Evolutionary conservation across 2,888 invertebrate species (phyloP), one percentile per base, ranked within the genome.

Genomic region (Sesia apiformis): DNA sequence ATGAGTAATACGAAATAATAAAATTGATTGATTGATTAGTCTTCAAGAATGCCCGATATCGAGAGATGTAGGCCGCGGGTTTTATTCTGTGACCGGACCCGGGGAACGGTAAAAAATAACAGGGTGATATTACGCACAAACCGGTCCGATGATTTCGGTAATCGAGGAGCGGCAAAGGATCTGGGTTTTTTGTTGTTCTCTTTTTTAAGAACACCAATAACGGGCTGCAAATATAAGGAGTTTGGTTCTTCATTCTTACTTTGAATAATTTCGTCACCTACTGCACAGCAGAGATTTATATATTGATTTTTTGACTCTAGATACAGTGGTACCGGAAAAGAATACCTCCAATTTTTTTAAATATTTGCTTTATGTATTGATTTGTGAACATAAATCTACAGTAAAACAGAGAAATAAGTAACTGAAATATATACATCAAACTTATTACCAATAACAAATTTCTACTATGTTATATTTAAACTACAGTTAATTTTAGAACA

Each of bases 101-200:
- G 62, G 64, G 63, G 67, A 84, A 85, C 85, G 83, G 85, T 85
- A 85, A 83, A 63, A 85, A 78, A 68, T 81, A 84, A 84, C 83
- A 79, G 81, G 78, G 76, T 77, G 71, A 75, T 64, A 63, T 67
- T 68, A 65, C 66, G 63, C 64, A 59, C 54, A 63, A 78, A 85
- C 84, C 78, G 77, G 85, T 83, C 64, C 56, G 58, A 58, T 70
- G 68, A 72, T 78, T 83, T 82, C 72, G 74, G 70, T 76, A 76
- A 81, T 70, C 66, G 64, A 67, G 65, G 61, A 60, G 60, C 60
- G 60, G 59, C 60, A 59, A 62, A 67, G 64, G 59, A 59, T 61
- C 52, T 8, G 49, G 49, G 6, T n/a, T 46, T 38, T 7, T 52
- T 52, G 7, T 23, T 23, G 23, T 23, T 23, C 23, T 23, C 23